Conservation (phyloP, 2,888 invertebrate species). For the Trichogramma evanescens region DNA sequence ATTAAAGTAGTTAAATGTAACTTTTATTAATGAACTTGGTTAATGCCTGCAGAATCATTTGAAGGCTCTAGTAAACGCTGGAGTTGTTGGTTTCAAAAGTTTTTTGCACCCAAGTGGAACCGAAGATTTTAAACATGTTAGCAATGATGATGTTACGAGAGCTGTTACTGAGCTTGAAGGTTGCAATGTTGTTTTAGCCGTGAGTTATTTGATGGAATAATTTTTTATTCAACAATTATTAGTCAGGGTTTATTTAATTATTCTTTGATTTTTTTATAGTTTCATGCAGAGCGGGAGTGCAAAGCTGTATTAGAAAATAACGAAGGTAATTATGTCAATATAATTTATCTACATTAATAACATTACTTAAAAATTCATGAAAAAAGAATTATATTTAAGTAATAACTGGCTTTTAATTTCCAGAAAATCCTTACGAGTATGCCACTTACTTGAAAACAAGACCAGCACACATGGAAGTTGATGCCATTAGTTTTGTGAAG, state of each 20-base stretch:
- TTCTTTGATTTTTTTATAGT: constrained; percentile 49
- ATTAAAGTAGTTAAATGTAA: background rate
- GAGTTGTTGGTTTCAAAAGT: constrained; percentile 70
- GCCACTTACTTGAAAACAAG: constrained; percentile 58
- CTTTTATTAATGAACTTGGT: background rate
- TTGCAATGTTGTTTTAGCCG: constrained; percentile 59
- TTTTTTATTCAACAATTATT: background rate
- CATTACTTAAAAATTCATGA: background rate
- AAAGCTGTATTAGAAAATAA: constrained; percentile 9
- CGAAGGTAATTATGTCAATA: background rate
- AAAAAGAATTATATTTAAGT: background rate
- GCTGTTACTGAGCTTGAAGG: constrained; percentile 56
- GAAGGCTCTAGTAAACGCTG: constrained; percentile 54
- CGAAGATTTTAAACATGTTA: constrained; percentile 62
- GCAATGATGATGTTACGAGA: constrained; percentile 51
- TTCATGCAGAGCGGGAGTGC: constrained; percentile 64
- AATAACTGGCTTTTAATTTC: constrained; percentile 9
- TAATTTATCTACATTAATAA: background rate
- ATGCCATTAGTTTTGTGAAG: constrained; percentile 57
- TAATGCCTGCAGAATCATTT: constrained; percentile 51
- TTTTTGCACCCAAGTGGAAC: constrained; percentile 64
- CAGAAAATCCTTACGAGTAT: constrained; percentile 55
- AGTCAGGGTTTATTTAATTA: background rate
- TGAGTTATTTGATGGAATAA: constrained; percentile 37
- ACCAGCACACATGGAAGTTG: constrained; percentile 61